These are phyloP conservation scores for Pristionchus fissidentatus DNA, from an alignment of 2,888 invertebrate genomes.

Conservation along the genomic window DNA sequence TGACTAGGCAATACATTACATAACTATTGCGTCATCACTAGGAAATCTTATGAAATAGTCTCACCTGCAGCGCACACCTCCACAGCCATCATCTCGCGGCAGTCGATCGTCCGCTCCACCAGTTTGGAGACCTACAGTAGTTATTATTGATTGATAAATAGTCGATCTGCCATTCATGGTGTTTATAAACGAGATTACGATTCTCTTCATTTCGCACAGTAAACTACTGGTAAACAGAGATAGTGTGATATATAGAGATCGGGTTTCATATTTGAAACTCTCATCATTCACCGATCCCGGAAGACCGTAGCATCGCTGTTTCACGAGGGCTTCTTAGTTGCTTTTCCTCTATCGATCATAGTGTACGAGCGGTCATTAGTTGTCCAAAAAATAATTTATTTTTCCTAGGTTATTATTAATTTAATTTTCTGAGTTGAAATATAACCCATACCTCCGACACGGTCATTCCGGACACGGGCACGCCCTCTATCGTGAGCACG, in stretches of 20 bases:
- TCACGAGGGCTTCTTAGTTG: too few species aligned
- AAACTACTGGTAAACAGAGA: too few species aligned
- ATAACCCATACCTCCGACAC: slow-evolving; percentile 31
- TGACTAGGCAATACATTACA: not conserved
- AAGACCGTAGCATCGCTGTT: too few species aligned
- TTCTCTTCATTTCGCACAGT: too few species aligned
- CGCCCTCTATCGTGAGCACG: slow-evolving; percentile 33
- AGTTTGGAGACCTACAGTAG: not conserved
- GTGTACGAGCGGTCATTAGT: too few species aligned
- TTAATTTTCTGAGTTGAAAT: not conserved
- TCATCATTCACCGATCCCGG: too few species aligned
- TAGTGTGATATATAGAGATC: too few species aligned
- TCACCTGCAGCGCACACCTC: slow-evolving; percentile 27
- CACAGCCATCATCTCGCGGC: slow-evolving; percentile 43
- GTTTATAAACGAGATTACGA: not conserved
- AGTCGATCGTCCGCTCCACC: slow-evolving; percentile 22
- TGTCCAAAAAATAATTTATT: too few species aligned
- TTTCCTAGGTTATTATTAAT: not conserved
- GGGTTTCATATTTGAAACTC: too few species aligned
- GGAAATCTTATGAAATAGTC: too few species aligned
- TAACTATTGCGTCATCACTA: not conserved
- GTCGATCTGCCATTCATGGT: not conserved
- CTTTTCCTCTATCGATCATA: too few species aligned
- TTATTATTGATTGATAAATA: slow-evolving; percentile 4
- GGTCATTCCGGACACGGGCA: slow-evolving; percentile 45